Conservation (phyloP, 2,113 vertebrate species). For the Irena cyanogastra region DNA sequence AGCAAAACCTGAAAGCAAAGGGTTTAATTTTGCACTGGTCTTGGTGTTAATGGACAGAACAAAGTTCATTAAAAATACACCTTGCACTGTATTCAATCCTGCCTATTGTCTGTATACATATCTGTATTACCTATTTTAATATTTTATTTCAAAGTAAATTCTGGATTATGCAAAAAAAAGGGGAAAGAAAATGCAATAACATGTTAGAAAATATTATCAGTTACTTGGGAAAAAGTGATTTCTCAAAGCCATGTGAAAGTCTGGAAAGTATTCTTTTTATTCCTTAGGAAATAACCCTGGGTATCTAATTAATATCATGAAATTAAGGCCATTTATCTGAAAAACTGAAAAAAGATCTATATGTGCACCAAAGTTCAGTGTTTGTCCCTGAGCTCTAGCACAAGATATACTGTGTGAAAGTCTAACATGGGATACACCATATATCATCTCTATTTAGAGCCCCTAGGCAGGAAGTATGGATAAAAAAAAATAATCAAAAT, state of each 20-base stretch:
- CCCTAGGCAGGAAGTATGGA: constrained; percentile 68
- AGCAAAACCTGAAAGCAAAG: not conserved
- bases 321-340: constrained; percentile 68
- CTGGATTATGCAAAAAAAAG: not conserved
- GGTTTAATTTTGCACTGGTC: not conserved
- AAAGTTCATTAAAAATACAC: not conserved
- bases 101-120: not conserved
- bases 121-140: not conserved
- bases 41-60: not conserved
- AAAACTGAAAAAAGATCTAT: constrained; percentile 53
- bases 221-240: constrained; percentile 17
- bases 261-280: constrained; percentile 58
- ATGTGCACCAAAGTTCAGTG: constrained; percentile 59
- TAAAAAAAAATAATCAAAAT: constrained; percentile 71
- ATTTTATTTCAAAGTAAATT: not conserved
- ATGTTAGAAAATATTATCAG: not conserved
- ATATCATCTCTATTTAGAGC: constrained; percentile 67
- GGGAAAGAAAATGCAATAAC: not conserved
- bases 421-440: constrained; percentile 36
- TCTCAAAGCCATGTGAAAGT: constrained; percentile 34
- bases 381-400: constrained; percentile 65
- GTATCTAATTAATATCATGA: constrained; percentile 59
- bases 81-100: not conserved
- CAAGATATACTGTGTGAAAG: constrained; percentile 23
- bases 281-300: constrained; percentile 66